Evolutionary conservation across 2,888 invertebrate species (phyloP), one percentile per base, ranked within the genome.

Genomic region (Mythimna impura): DNA sequence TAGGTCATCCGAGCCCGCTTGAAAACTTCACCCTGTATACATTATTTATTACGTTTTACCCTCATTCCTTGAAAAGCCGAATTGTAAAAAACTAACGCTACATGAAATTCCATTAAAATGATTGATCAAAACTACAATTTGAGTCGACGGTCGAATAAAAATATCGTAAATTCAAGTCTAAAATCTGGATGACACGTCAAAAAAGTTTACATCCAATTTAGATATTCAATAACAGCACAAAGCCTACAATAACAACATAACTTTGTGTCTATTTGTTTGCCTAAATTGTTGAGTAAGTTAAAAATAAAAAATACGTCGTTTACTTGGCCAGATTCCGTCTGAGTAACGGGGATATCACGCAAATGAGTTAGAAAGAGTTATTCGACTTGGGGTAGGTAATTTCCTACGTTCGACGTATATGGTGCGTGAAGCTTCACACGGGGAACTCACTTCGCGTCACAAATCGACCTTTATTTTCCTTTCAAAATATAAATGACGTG

Each of bases 301-400:
- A 84, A 47, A 47, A 47, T 17, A 47, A 47, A 47, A 47, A 82
- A 84, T 80, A 78, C 73, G 66, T 76, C 77, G 85, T 85, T 89
- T 88, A 88, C 88, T 88, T 85, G 85, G 87, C 85, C 83, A 87
- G 85, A 91, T 88, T 88, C 82, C 89, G 79, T 76, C 85, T 74
- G 76, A 84, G 85, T 89, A 87, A 89, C 86, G 82, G 85, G 82
- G 85, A 88, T 87, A 87, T 89, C 88, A 89, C 80, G 82, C 87
- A 87, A 91, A 91, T 89, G 89, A 90, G 91, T 90, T 88, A 89
- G 88, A 87, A 89, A 90, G 90, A 90, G 89, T 91, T 91, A 91
- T 89, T 87, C 75, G 86, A 83, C 86, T 85, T 81, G 80, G 81
- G 80, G 80, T 82, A 84, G 88, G 88, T 88, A 89, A 88, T 88